These are phyloP conservation scores for Apodemia hepburni DNA, from an alignment of 2,888 invertebrate genomes.

Conservation along the genomic window DNA sequence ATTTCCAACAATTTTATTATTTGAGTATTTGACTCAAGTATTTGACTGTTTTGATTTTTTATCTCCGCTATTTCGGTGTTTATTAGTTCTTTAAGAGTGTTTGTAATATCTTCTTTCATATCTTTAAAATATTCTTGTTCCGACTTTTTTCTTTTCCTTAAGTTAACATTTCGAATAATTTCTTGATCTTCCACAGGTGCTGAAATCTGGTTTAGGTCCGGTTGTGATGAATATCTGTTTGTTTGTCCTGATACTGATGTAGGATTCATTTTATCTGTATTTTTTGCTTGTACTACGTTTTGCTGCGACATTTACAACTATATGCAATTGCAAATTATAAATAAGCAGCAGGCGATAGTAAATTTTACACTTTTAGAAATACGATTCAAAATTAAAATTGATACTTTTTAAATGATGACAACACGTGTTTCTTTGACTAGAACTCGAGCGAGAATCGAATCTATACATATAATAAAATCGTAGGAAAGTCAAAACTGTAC, in stretches of 20 bases:
- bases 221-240: neutral
- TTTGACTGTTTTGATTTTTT: conserved; percentile 4
- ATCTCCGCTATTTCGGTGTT: conserved; percentile 23
- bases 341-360: neutral
- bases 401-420: too few species aligned
- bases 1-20: neutral
- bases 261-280: neutral
- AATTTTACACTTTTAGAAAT: neutral
- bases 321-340: neutral
- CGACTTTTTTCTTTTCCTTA: neutral
- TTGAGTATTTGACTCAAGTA: neutral
- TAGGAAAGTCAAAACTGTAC: too few species aligned
- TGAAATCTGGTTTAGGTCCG: neutral
- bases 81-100: neutral
- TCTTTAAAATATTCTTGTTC: neutral
- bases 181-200: neutral
- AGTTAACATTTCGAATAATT: neutral
- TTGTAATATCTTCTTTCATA: neutral
- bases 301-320: neutral
- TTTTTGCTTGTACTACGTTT: conserved; percentile 1
- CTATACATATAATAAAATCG: too few species aligned
- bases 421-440: too few species aligned
- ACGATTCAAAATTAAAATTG: neutral
- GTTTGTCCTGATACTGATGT: neutral
- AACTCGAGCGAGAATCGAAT: too few species aligned